Percentiles rank a stretch among this genome's conserved stretches.
Conservation (phyloP, 2,113 vertebrate species). For the Leucoraja erinaceus region DNA sequence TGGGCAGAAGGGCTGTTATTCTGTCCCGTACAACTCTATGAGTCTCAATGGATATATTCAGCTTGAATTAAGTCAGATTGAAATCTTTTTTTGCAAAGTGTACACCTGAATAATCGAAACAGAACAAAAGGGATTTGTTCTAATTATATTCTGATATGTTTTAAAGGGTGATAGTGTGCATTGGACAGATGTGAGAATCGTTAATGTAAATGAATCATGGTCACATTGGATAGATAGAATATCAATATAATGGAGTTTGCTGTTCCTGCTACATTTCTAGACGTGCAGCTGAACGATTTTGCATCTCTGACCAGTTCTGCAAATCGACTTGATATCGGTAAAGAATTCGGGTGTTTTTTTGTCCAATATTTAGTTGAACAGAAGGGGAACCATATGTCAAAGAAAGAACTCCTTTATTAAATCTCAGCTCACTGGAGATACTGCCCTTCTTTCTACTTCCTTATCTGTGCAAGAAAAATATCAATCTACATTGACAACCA, state of each 20-base stretch:
- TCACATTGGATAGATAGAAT: background rate
- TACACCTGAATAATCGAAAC: background rate
- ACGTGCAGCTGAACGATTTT: too few species aligned
- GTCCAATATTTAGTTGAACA: background rate
- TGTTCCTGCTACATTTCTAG: background rate
- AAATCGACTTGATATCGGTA: background rate
- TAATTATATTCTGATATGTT: background rate
- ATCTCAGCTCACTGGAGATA: background rate
- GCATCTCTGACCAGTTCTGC: background rate
- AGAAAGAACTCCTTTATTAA: background rate
- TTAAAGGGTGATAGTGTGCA: background rate
- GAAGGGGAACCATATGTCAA: background rate
- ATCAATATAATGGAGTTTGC: background rate
- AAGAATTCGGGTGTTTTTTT: background rate
- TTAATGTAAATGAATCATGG: background rate
- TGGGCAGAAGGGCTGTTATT: too few species aligned
- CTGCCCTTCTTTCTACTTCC: background rate
- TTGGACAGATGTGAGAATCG: background rate
- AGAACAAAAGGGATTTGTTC: background rate
- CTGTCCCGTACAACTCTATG: too few species aligned
- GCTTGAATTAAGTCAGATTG: slow-evolving; percentile 10
- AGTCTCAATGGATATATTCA: background rate
- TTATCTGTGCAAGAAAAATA: background rate
- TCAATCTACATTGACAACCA: background rate
- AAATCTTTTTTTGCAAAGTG: background rate